Conservation (phyloP, 2,113 vertebrate genomes). For the Burhinus oedicnemus region DNA sequence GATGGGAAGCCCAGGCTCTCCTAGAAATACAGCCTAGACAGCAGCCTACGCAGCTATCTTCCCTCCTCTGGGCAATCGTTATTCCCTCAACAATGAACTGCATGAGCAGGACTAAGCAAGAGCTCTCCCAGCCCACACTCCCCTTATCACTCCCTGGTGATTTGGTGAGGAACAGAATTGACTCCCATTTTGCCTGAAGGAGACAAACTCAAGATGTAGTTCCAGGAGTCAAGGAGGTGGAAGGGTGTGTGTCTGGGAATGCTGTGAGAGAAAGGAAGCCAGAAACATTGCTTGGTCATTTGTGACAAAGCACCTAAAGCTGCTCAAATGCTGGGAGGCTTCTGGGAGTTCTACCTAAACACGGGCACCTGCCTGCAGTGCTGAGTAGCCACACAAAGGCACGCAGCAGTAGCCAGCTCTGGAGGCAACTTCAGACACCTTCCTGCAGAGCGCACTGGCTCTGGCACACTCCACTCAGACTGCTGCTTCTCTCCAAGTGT, state of each 20-base stretch:
- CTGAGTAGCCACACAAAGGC: background rate
- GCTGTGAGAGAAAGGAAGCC: background rate
- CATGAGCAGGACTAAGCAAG: background rate
- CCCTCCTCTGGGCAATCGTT: background rate
- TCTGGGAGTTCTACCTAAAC: background rate
- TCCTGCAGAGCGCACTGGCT: background rate
- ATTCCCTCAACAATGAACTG: background rate
- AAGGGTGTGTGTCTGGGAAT: background rate
- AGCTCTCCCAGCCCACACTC: background rate
- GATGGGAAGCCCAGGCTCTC: background rate
- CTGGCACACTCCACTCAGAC: background rate
- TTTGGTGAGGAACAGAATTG: background rate
- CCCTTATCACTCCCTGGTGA: background rate
- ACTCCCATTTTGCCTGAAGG: background rate
- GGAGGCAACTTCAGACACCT: background rate
- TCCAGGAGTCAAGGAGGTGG: background rate
- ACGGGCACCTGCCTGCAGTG: background rate
- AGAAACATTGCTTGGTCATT: accelerated
- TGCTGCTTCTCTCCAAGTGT: background rate
- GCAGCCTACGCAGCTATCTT: background rate
- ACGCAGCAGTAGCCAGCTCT: background rate
- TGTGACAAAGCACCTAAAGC: background rate
- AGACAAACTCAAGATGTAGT: background rate
- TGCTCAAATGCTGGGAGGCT: background rate
- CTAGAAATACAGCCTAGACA: background rate